Evolutionary conservation across 2,113 vertebrate genomes (phyloP).

Genomic region (Brienomyrus brachyistius): DNA sequence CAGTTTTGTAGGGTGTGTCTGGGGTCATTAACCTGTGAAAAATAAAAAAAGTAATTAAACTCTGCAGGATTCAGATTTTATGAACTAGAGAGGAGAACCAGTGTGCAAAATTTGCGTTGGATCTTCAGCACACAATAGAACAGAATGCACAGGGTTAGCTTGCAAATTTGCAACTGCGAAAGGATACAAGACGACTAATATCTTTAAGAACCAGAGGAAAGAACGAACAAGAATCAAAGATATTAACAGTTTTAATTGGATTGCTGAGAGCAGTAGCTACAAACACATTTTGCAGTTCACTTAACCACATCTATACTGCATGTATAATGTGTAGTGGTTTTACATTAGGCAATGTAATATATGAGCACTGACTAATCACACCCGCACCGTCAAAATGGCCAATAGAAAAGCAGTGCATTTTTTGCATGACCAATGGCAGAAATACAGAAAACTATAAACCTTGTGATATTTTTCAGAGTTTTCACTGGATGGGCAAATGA

Average conservation of each 20-base stretch:
- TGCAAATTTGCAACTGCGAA: not conserved
- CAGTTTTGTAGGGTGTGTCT: not conserved
- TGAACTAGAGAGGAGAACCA: not conserved
- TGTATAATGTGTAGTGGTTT: not conserved
- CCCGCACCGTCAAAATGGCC: not conserved
- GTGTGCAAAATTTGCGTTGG: not conserved
- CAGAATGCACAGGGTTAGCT: not conserved
- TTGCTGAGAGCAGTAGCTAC: not conserved
- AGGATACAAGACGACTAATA: not conserved
- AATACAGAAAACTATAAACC: not conserved
- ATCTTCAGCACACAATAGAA: not conserved
- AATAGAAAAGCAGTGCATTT: not conserved
- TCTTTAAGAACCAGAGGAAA: not conserved
- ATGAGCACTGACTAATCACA: not conserved
- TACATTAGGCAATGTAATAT: not conserved
- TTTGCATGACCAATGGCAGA: not conserved
- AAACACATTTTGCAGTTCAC: not conserved
- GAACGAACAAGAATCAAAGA: not conserved
- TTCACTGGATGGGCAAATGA: not conserved
- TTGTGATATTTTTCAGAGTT: not conserved
- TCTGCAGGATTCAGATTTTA: not conserved
- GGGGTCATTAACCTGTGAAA: not conserved
- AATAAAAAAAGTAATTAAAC: not conserved
- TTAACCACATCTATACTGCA: not conserved
- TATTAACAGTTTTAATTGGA: not conserved